Evolutionary conservation across 2,113 vertebrate species (phyloP).

Genomic region (Dicaeum eximium): DNA sequence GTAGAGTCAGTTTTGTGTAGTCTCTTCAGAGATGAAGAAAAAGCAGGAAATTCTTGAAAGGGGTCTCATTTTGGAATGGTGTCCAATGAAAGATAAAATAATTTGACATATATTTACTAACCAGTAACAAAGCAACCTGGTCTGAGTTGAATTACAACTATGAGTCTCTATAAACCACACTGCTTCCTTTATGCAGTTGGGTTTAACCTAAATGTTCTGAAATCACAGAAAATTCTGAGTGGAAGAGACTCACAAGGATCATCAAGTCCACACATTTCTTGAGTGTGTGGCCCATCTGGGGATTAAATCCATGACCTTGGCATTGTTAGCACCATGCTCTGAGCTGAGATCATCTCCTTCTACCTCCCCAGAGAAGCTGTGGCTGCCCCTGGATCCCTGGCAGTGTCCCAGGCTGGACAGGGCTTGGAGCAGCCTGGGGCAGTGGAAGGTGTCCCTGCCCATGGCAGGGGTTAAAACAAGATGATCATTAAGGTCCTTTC

Average conservation of each 20-base stretch:
- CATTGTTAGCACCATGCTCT: background rate
- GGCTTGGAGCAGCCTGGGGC: background rate
- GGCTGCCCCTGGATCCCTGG: background rate
- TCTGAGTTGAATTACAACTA: background rate
- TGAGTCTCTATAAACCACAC: background rate
- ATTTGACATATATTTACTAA: background rate
- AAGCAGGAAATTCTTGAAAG: background rate
- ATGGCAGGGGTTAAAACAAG: background rate
- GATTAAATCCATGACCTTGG: background rate
- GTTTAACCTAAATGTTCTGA: background rate
- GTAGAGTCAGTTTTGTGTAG: background rate
- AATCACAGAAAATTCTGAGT: background rate
- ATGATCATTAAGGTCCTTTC: background rate
- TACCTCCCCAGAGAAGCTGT: background rate
- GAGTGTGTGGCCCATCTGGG: background rate
- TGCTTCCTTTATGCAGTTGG: background rate
- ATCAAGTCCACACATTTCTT: background rate
- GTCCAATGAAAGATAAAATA: background rate
- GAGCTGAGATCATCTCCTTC: background rate
- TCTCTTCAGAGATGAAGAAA: background rate
- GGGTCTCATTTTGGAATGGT: background rate
- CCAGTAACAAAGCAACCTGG: background rate
- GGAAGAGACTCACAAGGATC: too few species aligned
- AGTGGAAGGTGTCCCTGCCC: background rate
- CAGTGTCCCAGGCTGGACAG: background rate